Evolutionary conservation across 23 tunicate species (phyloP), one percentile per base, ranked within the genome.

Genomic region (Ciona savignyi): DNA sequence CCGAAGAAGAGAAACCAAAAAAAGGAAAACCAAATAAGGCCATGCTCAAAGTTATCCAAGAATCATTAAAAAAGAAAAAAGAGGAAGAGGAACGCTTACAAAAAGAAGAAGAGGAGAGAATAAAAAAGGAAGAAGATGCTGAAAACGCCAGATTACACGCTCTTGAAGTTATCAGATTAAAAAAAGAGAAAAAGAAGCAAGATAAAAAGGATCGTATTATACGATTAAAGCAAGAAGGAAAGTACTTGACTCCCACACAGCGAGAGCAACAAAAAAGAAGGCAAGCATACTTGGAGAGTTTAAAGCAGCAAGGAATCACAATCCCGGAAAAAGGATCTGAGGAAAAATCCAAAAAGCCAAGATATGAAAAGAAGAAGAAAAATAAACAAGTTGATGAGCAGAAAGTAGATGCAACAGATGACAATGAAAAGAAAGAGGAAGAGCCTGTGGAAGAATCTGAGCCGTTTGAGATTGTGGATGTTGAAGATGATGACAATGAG

Each of bases 191-290:
- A 68, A 88, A 80, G 63, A 88, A 89, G 71, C 87, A 84, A 63
- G 83, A 84, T 34, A 86, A 89, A 73, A 95, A 95, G 75, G 96
- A 89, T 11, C 72, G 84, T 72, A 90, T 88, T n/a, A 21, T 74
- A 42, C 72, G 80, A 63, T 70, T 35, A 62, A 95, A 95, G 60
- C 51, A 80, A 48, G 97, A 83, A 64, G 96, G 96, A 32, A 84
- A 51, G 33, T 83, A 90, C 48, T 34, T 83, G n/a, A 95, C 88
- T 11, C 88, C 92, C 33, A 60, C 84, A 28, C 87, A 90, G 48
- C 72, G 74, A 35, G 95, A 84, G 56, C 77, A 76, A 19, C 65
- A 80, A 74, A 75, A 71, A 77, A 84, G 74, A 62, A 80, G 78
- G 23, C 81, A 95, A 76, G 80, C 81, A 0, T 85, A 76, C 70